Conservation (phyloP, 2,113 vertebrate genomes). For the Bufo bufo region DNA sequence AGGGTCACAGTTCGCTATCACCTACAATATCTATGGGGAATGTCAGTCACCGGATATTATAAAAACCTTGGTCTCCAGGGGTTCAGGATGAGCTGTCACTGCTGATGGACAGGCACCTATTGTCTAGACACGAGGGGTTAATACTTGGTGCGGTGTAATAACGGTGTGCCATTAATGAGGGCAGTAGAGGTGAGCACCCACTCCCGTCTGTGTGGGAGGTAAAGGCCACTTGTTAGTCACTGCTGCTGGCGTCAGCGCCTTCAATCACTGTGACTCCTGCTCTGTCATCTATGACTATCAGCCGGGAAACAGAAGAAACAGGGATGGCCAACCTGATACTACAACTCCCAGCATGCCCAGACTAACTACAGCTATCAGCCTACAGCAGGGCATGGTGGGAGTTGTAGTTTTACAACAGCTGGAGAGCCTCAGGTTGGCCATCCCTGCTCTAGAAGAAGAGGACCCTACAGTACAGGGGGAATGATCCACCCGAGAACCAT, state of each 20-base stretch:
- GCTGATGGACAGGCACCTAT: background rate
- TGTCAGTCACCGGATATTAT: background rate
- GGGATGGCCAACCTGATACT: no score
- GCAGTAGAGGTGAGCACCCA: constrained; percentile 4
- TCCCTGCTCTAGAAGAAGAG: no score
- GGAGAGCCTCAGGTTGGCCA: no score
- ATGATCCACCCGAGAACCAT: no score
- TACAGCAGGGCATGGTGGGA: no score
- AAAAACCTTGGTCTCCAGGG: background rate
- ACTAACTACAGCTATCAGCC: no score
- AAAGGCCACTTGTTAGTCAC: constrained; percentile 55
- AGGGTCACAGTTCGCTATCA: background rate
- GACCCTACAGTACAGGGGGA: no score
- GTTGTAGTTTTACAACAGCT: no score
- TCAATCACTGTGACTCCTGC: constrained; percentile 6
- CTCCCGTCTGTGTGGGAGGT: constrained; percentile 36
- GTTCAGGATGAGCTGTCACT: background rate
- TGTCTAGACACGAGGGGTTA: background rate
- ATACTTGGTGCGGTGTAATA: background rate
- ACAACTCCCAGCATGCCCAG: no score
- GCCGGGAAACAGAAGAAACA: constrained; percentile 17
- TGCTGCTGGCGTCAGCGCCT: constrained; percentile 11
- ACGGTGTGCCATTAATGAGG: background rate
- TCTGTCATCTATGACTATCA: background rate
- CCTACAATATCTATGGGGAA: background rate